Evolutionary conservation across 2,797 vertebrate species (phyloP), one percentile per base, ranked within the genome.

Genomic region (Helarctos malayanus): DNA sequence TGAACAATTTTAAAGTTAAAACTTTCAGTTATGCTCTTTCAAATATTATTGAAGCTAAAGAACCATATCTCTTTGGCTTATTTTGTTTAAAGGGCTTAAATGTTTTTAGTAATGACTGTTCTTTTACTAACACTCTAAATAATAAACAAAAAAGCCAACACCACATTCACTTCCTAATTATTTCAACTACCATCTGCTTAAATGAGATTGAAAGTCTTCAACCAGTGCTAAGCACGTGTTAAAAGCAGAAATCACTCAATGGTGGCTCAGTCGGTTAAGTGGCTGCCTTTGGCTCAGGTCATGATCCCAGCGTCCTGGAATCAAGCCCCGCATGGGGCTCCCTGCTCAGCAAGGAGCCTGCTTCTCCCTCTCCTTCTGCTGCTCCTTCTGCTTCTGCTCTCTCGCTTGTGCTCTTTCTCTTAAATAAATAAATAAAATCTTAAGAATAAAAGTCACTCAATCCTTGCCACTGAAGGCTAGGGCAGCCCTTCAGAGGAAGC

Each of bases 71-170:
- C 71, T 47, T 69, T 89, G 82, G 57, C 59, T 91, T 94, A 79
- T 61, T 96, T 95, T 95, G 56, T 63, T 96, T 71, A 84, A 79
- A 92, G 47, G 47, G 5, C 38, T 96, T 86, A 85, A 81, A 56
- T 82, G 21, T 57, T 95, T 91, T 95, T 83, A 96, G 35, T 54
- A 87, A 88, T 52, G 71, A 41, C 71, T 91, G 29, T 89, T 91
- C 83, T 80, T 93, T 95, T 91, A 86, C 35, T 84, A 63, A 96
- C n/a, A 89, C 8, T n/a, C 68, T 95, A 63, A 86, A 91, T 38
- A 73, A 81, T 86, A 90, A 92, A 78, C 76, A n/a, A 65, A 65
- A 65, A 69, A 91, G 27, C 19, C 45, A 93, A 89, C 49, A 81
- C 27, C 88, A 82, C 68, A 65, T 76, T 82, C 12, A 38, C 47